Conservation (phyloP, 2,113 vertebrate genomes). For the Trogon surrucura region DNA sequence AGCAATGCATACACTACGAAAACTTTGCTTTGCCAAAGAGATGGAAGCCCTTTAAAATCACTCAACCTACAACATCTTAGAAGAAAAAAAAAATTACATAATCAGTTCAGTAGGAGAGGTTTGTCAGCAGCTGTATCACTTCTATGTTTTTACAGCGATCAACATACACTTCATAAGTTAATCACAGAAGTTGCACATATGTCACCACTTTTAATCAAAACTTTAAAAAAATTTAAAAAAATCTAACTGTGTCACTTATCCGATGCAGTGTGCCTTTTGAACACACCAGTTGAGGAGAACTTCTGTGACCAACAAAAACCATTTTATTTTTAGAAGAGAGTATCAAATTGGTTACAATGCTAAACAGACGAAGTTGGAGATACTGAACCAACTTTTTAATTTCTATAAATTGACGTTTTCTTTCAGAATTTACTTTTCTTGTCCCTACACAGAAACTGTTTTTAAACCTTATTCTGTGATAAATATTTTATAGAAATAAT, state of each 20-base stretch:
- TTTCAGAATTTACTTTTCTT: neutral
- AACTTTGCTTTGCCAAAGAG: neutral
- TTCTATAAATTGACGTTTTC: neutral
- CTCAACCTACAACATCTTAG: neutral
- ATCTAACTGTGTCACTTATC: neutral
- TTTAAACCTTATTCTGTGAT: neutral
- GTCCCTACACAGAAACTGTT: neutral
- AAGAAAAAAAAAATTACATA: neutral
- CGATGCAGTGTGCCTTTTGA: neutral
- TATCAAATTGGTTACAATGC: neutral
- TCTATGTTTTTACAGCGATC: neutral
- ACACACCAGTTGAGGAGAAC: neutral
- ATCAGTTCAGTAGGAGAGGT: neutral
- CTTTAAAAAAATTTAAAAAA: no score
- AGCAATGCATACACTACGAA: neutral
- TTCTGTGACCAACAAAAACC: neutral
- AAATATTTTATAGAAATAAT: neutral
- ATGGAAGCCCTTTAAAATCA: neutral
- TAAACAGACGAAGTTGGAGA: neutral
- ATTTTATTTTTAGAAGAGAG: neutral
- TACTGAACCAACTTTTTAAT: neutral
- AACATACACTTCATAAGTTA: neutral
- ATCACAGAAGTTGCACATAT: neutral
- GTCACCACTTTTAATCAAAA: neutral
- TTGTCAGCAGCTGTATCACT: neutral